Percentiles rank a stretch among this genome's conserved stretches.
Evolutionary conservation across 2,888 invertebrate genomes (phyloP).

Genomic region (Ormyrus thymus): DNA sequence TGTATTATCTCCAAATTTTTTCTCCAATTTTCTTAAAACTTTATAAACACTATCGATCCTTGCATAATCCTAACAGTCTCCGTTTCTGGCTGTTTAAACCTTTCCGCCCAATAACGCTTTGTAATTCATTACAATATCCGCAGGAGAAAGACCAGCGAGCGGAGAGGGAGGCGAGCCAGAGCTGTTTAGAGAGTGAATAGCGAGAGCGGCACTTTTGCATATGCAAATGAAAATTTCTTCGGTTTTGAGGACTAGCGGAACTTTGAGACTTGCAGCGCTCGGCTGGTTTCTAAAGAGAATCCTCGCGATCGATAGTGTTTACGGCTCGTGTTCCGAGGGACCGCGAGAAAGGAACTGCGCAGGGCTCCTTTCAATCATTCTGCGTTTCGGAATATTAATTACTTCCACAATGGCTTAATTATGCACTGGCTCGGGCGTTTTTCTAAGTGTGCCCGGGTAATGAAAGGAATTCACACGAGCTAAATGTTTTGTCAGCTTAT

Average conservation of each 20-base stretch:
- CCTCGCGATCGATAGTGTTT: constrained; percentile 11
- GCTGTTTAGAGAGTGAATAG: neutral
- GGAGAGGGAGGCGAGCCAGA: neutral
- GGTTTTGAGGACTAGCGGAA: constrained; percentile 3
- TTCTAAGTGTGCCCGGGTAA: neutral
- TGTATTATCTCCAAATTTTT: no score
- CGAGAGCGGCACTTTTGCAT: constrained; percentile 1
- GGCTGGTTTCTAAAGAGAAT: constrained; percentile 15
- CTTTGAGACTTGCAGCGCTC: constrained; percentile 8
- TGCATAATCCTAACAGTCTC: no score
- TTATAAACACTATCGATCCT: no score
- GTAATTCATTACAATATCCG: neutral
- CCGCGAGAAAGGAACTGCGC: neutral
- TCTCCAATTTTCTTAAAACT: no score
- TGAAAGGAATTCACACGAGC: neutral
- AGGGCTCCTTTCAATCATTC: neutral
- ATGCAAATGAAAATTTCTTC: constrained; percentile 32
- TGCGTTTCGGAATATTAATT: neutral
- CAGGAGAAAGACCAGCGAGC: neutral
- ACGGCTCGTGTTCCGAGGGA: neutral
- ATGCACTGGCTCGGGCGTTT: neutral
- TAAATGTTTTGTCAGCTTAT: neutral
- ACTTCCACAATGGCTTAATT: no score
- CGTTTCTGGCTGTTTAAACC: no score
- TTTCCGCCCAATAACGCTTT: no score